phyloP scores from a whole-genome alignment of 2,888 invertebrate genomes.

The Ophion ellenae region DNA sequence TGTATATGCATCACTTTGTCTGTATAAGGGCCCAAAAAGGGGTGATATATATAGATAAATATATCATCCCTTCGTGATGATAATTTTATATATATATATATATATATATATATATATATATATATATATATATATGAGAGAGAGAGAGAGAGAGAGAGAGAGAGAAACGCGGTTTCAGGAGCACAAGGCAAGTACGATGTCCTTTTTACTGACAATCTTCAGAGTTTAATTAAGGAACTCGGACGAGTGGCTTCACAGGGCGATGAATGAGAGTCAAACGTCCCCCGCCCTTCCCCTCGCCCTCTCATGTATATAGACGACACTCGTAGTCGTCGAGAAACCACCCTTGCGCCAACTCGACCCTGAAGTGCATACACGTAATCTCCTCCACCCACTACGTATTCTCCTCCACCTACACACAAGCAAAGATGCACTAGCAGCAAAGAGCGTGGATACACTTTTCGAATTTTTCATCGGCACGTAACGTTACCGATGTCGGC shows the following conservation, averaged over 20 bases:
- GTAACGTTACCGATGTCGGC: no score
- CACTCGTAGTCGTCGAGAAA: conserved; percentile 42
- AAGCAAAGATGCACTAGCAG: no score
- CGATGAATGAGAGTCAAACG: conserved; percentile 80
- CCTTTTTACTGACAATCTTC: conserved; percentile 83
- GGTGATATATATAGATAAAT: not conserved
- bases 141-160: no score
- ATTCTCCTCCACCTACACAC: no score
- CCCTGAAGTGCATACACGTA: no score
- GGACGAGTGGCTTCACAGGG: conserved; percentile 80
- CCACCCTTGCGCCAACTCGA: conserved; percentile 54
- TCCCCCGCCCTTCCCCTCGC: conserved; percentile 72
- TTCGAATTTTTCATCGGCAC: no score
- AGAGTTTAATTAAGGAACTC: conserved; percentile 83
- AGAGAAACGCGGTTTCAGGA: not conserved
- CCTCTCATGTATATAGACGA: conserved; percentile 50
- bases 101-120: no score
- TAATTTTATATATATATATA: no score
- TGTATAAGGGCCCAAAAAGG: conserved; percentile 36
- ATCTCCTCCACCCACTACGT: no score
- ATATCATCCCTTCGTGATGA: no score
- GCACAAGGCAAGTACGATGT: conserved; percentile 75
- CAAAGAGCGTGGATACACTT: no score
- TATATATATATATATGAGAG: not conserved
- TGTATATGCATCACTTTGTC: not conserved